phyloP scores from a whole-genome alignment of 2,797 vertebrate genomes.

The Salarias fasciatus region DNA sequence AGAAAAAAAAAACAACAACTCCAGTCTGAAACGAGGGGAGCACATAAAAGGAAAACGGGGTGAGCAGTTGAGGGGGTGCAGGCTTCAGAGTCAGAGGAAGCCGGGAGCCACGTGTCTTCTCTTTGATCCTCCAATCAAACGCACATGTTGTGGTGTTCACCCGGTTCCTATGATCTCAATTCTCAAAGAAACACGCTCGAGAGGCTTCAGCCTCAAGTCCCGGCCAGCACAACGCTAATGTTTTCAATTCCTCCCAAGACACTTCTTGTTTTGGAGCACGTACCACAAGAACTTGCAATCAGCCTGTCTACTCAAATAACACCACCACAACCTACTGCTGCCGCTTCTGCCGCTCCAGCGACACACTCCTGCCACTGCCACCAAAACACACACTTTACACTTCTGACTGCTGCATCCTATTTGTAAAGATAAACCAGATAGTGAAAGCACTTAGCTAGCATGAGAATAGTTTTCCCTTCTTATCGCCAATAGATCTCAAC shows the following conservation, averaged over 20 bases:
- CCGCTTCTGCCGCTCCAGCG: no score
- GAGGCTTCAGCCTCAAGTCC: slow-evolving; percentile 29
- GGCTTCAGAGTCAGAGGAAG: slow-evolving; percentile 29
- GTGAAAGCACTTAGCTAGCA: no score
- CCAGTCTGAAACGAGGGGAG: slow-evolving; percentile 21
- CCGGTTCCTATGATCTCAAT: slow-evolving; percentile 27
- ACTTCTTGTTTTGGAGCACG: slow-evolving; percentile 15
- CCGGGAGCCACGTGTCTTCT: slow-evolving; percentile 46
- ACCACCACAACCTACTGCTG: no score
- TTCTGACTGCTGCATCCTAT: no score
- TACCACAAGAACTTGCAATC: neutral
- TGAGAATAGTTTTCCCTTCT: no score
- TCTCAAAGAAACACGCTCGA: slow-evolving; percentile 34
- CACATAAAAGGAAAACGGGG: slow-evolving; percentile 36
- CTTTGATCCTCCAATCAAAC: slow-evolving; percentile 80
- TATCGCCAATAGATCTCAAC: no score
- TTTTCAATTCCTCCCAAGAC: slow-evolving; percentile 6
- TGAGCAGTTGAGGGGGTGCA: slow-evolving; percentile 24
- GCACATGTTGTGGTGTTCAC: slow-evolving; percentile 67
- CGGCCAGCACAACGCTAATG: neutral
- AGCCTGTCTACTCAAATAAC: no score
- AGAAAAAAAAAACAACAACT: slow-evolving; percentile 6
- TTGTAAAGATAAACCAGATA: no score
- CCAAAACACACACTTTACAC: no score
- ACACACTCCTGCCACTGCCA: no score